These are phyloP conservation scores for Polymixis lichenea DNA, from an alignment of 2,888 invertebrate genomes.

Conservation along the genomic window DNA sequence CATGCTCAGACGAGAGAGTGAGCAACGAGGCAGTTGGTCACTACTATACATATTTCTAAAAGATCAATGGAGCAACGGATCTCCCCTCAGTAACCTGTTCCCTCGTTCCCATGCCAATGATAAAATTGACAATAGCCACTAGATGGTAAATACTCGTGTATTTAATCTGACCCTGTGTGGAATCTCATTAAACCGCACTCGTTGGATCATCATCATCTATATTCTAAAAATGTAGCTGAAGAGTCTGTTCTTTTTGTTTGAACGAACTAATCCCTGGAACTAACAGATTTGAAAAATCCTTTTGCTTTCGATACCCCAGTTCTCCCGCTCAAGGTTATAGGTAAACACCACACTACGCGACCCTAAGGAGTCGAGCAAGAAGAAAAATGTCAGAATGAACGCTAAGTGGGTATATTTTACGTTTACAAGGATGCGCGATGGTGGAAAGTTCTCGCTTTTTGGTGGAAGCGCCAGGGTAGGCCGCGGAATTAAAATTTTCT, in stretches of 20 bases:
- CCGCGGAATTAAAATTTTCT: too few species aligned
- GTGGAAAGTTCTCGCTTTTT: too few species aligned
- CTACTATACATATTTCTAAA: not conserved
- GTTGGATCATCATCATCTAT: not conserved
- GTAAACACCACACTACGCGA: not conserved
- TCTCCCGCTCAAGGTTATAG: not conserved
- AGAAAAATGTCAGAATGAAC: not conserved
- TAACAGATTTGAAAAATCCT: too few species aligned
- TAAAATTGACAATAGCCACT: not conserved
- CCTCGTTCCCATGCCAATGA: constrained; percentile 2
- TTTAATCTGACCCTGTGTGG: not conserved
- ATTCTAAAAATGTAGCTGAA: not conserved
- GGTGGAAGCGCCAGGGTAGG: too few species aligned
- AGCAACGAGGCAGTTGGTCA: not conserved
- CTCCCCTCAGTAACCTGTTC: not conserved
- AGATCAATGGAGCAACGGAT: not conserved
- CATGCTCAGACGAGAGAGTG: not conserved
- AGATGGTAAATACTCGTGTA: constrained; percentile 3
- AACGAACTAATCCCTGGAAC: too few species aligned
- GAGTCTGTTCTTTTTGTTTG: too few species aligned
- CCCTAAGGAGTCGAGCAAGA: not conserved
- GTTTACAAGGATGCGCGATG: too few species aligned
- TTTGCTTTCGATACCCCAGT: too few species aligned
- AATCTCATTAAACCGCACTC: not conserved
- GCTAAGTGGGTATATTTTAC: not conserved